These are phyloP conservation scores for Polydrusus pterygomalis DNA, from an alignment of 2,888 invertebrate genomes.

Conservation along the genomic window DNA sequence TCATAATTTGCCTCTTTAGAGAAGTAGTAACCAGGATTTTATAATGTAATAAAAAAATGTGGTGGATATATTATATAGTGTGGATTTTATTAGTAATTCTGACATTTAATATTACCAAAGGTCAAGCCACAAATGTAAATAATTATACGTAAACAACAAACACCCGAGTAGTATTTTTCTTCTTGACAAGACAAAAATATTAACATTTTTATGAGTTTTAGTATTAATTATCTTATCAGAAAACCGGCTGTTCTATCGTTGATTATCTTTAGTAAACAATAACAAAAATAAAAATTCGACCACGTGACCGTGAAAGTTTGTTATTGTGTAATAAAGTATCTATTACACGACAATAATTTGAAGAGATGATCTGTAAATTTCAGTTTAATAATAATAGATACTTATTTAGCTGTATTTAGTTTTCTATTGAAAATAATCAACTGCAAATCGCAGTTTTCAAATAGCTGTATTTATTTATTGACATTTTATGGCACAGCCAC, in stretches of 20 bases:
- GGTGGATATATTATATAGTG: too few species aligned
- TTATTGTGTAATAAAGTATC: constrained; percentile 2
- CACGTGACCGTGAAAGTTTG: constrained; percentile 18
- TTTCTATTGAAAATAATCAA: too few species aligned
- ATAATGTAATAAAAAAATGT: too few species aligned
- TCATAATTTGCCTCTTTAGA: too few species aligned
- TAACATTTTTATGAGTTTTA: neutral
- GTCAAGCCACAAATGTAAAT: neutral
- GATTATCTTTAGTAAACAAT: constrained; percentile 18
- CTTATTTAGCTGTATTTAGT: too few species aligned
- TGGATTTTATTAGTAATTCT: too few species aligned
- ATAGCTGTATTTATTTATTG: too few species aligned
- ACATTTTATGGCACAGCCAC: too few species aligned
- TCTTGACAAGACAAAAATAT: constrained; percentile 20
- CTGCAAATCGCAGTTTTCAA: too few species aligned
- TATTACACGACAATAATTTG: neutral
- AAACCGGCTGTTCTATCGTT: constrained; percentile 8
- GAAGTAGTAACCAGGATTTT: too few species aligned
- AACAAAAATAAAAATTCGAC: neutral
- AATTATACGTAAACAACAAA: neutral
- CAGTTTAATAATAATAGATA: too few species aligned
- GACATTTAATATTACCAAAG: neutral
- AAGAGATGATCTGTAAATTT: neutral
- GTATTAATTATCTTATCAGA: constrained; percentile 25
- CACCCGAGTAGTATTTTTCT: neutral